Evolutionary conservation across 2,797 vertebrate genomes (phyloP).

Genomic region (Clarias platycephalus): DNA sequence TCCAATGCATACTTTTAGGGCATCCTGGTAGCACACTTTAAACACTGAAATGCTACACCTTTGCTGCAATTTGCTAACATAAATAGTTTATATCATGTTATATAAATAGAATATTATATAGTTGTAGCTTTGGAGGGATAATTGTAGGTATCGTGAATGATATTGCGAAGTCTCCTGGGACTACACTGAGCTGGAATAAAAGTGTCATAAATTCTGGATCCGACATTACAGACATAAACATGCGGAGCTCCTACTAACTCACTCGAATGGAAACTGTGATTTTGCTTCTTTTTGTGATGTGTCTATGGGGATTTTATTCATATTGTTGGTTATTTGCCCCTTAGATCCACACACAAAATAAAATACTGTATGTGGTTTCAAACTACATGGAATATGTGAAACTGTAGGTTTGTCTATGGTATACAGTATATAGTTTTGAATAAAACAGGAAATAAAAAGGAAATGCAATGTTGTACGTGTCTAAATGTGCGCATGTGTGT

Average conservation of each 20-base stretch:
- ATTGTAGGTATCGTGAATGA: conserved; percentile 49
- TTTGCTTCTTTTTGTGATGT: conserved; percentile 42
- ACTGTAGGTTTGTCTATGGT: conserved; percentile 55
- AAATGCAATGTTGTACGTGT: background rate
- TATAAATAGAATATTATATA: conserved; percentile 35
- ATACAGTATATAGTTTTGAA: conserved; percentile 60
- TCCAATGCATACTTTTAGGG: conserved; percentile 29
- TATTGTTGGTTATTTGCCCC: conserved; percentile 41
- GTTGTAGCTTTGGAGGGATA: conserved; percentile 43
- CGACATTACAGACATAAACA: conserved; percentile 15
- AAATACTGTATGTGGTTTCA: conserved; percentile 29
- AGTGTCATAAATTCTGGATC: conserved; percentile 29
- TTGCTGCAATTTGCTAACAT: conserved; percentile 46
- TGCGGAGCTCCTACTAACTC: conserved; percentile 41
- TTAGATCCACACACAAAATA: conserved; percentile 27
- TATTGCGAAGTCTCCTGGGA: conserved; percentile 39
- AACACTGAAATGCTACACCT: conserved; percentile 14
- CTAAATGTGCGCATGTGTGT: background rate
- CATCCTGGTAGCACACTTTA: conserved; percentile 21
- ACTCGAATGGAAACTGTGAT: conserved; percentile 55
- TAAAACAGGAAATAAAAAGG: conserved; percentile 52
- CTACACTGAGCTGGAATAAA: conserved; percentile 26
- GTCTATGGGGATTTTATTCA: conserved; percentile 18
- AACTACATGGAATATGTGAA: conserved; percentile 39
- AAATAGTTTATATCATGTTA: conserved; percentile 42